Conservation (phyloP, 2,113 vertebrate genomes). For the Podarcis raffonei region DNA sequence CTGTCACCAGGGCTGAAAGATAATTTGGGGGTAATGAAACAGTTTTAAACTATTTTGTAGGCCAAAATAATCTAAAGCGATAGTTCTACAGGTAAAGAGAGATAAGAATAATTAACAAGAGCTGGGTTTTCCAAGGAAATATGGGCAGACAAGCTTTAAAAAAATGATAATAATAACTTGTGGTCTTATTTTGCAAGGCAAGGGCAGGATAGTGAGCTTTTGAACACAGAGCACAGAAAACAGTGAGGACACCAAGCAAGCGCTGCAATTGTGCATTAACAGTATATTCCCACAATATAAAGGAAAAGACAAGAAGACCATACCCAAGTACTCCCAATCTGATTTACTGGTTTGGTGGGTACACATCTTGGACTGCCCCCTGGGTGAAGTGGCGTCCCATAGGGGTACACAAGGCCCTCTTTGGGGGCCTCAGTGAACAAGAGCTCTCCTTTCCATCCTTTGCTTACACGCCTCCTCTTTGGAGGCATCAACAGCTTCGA, state of each 20-base stretch:
- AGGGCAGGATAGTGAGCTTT: not conserved
- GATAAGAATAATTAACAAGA: not conserved
- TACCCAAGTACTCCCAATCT: constrained; percentile 71
- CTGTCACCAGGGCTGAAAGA: constrained; percentile 19
- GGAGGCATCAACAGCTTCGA: constrained; percentile 83
- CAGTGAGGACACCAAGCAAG: not conserved
- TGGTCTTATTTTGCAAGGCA: not conserved
- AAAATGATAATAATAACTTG: not conserved
- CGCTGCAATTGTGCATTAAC: not conserved
- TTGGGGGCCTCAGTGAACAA: constrained; percentile 81
- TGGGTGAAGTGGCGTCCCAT: constrained; percentile 57
- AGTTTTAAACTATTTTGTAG: constrained; percentile 7
- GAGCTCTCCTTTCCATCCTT: constrained; percentile 77
- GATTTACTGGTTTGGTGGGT: constrained; percentile 71
- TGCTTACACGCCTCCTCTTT: constrained; percentile 69
- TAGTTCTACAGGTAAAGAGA: not conserved
- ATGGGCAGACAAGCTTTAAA: not conserved
- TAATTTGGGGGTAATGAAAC: not conserved
- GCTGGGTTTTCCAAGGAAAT: not conserved
- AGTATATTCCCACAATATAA: not conserved
- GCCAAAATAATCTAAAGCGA: not conserved
- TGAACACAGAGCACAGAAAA: not conserved
- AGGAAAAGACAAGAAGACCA: constrained; percentile 7
- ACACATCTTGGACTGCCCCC: constrained; percentile 76
- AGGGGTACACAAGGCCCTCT: constrained; percentile 73